These are phyloP conservation scores for Drosophila planitibia DNA, from an alignment of 2,888 invertebrate species.

Conservation along the genomic window DNA sequence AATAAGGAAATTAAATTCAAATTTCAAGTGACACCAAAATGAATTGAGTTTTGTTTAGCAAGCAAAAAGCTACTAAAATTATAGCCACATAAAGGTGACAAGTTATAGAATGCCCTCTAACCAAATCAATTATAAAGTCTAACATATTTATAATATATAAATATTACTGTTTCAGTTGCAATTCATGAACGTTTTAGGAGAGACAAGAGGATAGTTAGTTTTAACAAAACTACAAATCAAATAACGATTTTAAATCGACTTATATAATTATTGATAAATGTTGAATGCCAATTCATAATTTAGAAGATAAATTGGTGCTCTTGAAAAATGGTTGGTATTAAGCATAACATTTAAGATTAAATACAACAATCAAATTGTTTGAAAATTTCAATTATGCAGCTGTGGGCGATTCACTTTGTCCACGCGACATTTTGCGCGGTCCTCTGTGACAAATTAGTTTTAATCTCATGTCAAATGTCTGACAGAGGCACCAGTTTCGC, in stretches of 20 bases:
- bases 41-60: not conserved
- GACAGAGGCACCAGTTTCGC: conserved; percentile 47
- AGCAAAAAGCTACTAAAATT: not conserved
- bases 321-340: not conserved
- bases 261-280: not conserved
- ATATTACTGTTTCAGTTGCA: not conserved
- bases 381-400: conserved; percentile 2
- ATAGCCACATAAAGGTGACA: too few relatives aligned
- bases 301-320: not conserved
- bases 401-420: not conserved
- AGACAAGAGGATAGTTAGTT: not conserved
- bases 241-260: not conserved
- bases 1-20: not conserved
- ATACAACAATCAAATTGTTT: not conserved
- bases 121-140: not conserved
- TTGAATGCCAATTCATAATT: not conserved
- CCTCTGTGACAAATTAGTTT: conserved; percentile 48
- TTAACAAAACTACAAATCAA: not conserved
- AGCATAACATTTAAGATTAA: not conserved
- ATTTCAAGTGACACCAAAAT: not conserved
- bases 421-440: not conserved
- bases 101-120: not conserved
- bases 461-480: conserved; percentile 74
- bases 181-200: not conserved
- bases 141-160: not conserved